Conservation (phyloP, 2,797 vertebrate species). For the Micrastur ruficollis region DNA sequence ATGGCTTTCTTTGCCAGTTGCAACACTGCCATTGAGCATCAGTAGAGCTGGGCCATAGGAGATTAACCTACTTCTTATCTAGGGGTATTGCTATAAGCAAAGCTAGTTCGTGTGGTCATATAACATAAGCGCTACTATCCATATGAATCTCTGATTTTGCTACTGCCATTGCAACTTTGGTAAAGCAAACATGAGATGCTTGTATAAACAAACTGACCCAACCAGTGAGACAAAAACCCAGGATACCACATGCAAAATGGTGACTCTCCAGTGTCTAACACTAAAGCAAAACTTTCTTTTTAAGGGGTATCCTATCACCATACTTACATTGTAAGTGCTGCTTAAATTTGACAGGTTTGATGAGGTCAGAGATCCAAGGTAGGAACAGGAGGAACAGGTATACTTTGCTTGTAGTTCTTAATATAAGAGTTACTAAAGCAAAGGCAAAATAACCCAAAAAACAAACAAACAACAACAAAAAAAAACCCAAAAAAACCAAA, state of each 20-base stretch:
- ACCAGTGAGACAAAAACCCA: neutral
- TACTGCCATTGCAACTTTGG: neutral
- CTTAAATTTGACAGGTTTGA: neutral
- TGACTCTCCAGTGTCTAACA: neutral
- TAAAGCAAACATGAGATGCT: neutral
- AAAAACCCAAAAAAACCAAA: too few relatives aligned
- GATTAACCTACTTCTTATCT: neutral
- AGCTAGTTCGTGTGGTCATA: neutral
- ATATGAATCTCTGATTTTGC: neutral
- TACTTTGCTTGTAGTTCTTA: neutral
- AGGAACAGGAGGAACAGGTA: neutral
- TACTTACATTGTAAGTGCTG: rapidly evolving
- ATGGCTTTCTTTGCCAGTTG: neutral
- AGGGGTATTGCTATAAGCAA: neutral
- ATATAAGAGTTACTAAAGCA: neutral
- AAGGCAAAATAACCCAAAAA: neutral
- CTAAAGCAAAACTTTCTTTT: neutral
- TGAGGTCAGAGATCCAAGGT: neutral
- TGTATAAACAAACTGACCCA: neutral
- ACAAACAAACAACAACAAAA: too few relatives aligned
- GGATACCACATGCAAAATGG: neutral
- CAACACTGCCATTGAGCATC: neutral
- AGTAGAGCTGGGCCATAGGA: neutral
- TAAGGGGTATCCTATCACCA: neutral
- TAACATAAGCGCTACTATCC: rapidly evolving